Evolutionary conservation across 2,113 vertebrate species (phyloP).

Genomic region (Chauna torquata): DNA sequence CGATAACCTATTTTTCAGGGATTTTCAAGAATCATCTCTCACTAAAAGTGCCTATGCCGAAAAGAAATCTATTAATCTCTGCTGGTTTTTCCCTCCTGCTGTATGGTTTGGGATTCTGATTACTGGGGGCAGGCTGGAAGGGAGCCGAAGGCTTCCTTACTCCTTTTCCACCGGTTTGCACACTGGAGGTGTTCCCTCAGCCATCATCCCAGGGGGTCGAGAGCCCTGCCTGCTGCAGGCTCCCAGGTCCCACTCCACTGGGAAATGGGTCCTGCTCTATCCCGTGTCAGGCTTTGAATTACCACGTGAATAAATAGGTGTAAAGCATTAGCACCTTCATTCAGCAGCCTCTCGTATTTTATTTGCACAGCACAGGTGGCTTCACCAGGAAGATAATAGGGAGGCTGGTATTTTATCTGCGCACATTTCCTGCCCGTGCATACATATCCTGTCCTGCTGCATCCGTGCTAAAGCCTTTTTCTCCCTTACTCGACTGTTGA

Average conservation of each 20-base stretch:
- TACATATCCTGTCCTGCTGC: background rate
- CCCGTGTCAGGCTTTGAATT: background rate
- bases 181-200: background rate
- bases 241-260: background rate
- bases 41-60: background rate
- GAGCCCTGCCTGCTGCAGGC: background rate
- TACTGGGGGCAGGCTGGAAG: background rate
- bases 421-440: background rate
- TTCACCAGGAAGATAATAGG: background rate
- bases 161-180: background rate
- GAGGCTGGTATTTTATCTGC: background rate
- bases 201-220: background rate
- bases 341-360: background rate
- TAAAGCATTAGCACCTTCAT: fast-evolving
- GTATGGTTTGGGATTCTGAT: background rate
- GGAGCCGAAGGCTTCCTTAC: background rate
- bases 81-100: background rate
- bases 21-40: background rate
- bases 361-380: background rate
- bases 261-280: background rate
- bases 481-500: background rate
- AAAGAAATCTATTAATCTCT: background rate
- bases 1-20: background rate
- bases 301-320: background rate
- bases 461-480: background rate